Evolutionary conservation across 2,113 vertebrate genomes (phyloP).

Genomic region (Actenoides lindsayi): DNA sequence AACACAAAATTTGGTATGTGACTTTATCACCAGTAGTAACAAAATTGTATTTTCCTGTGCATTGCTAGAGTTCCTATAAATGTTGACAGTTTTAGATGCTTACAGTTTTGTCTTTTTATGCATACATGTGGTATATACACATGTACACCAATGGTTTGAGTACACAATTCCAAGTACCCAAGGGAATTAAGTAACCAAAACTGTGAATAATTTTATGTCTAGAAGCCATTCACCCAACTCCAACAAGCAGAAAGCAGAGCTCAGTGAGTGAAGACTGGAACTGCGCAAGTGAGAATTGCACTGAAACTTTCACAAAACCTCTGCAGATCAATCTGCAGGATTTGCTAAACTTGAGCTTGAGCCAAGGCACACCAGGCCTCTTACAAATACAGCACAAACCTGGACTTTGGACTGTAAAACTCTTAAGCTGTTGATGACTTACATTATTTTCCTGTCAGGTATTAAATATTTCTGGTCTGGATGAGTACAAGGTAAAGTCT

Average conservation of each 20-base stretch:
- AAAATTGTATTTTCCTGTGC: background rate
- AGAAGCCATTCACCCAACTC: background rate
- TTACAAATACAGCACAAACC: background rate
- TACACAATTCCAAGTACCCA: background rate
- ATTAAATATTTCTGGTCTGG: background rate
- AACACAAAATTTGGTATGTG: background rate
- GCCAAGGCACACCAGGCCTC: background rate
- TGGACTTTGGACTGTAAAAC: background rate
- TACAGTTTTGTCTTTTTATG: background rate
- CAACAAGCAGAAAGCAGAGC: background rate
- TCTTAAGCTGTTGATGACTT: background rate
- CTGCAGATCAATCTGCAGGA: background rate
- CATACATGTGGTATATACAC: background rate
- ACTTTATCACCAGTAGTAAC: background rate
- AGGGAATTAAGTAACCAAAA: background rate
- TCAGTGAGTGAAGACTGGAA: background rate
- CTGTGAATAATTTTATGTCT: background rate
- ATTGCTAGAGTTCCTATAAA: background rate
- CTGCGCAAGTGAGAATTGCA: background rate
- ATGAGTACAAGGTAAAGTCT: background rate
- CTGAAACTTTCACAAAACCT: background rate
- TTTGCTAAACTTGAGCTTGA: background rate
- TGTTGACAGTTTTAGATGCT: background rate
- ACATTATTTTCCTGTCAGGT: background rate
- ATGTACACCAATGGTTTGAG: background rate